A percentile compares a stretch with the other conserved stretches of the same genome.
Evolutionary conservation across 1,140 invertebrate species (phyloP).

Genomic region (Caenorhabditis tropicalis): DNA sequence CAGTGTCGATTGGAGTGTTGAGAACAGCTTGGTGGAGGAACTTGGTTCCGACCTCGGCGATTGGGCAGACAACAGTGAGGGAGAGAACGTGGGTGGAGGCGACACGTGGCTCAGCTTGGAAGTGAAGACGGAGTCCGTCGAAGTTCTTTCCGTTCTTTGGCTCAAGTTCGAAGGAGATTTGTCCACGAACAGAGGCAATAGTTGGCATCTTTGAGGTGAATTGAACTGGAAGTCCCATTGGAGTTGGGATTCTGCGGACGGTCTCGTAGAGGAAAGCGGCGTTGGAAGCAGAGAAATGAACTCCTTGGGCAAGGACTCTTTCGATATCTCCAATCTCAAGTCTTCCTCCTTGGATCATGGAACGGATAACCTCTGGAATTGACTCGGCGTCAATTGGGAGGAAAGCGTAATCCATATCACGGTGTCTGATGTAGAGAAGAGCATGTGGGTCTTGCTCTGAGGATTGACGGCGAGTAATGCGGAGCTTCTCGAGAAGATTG

Average conservation of each 20-base stretch:
- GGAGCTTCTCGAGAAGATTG: conserved; percentile 51
- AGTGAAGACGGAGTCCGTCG: conserved; percentile 47
- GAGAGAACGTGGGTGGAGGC: conserved; percentile 53
- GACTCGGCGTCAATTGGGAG: conserved; percentile 52
- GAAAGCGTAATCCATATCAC: conserved; percentile 56
- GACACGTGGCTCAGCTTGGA: conserved; percentile 51
- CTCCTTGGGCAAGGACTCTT: conserved; percentile 44
- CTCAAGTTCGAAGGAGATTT: conserved; percentile 59
- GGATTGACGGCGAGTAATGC: conserved; percentile 57
- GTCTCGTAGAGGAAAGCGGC: conserved; percentile 60
- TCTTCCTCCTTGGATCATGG: conserved; percentile 50
- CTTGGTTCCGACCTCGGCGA: conserved; percentile 58
- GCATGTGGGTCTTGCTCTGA: conserved; percentile 56
- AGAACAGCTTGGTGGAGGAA: conserved; percentile 53
- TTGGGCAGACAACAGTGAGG: conserved; percentile 55
- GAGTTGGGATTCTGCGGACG: conserved; percentile 59
- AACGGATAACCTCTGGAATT: conserved; percentile 48
- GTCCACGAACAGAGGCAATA: conserved; percentile 55
- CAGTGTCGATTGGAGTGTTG: conserved; percentile 60
- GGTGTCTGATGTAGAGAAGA: conserved; percentile 58
- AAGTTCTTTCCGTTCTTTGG: conserved; percentile 47
- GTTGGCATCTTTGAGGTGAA: conserved; percentile 56
- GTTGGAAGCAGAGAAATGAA: conserved; percentile 33
- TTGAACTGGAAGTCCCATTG: conserved; percentile 61
- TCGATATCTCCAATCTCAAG: conserved; percentile 48